Base-by-base conservation (phyloP, 2,888 invertebrate genomes). In the Alentia gelatinosa region DNA sequence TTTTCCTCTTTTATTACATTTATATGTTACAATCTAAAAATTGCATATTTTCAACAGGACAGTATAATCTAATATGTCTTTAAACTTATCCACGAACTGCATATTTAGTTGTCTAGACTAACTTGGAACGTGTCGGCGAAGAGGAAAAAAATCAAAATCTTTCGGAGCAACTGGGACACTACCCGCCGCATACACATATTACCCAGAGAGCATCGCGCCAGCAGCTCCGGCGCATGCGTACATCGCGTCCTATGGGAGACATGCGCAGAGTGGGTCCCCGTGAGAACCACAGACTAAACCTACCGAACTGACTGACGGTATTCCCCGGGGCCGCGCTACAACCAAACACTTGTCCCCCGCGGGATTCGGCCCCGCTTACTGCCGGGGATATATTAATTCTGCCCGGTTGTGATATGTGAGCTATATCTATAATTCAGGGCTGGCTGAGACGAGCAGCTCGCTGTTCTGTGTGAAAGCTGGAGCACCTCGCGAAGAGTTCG, bases 321-420 rank as follows among this genome's bases (percentile, higher is more conserved):
- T 35, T 47, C 47, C 86, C 7, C 33, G 42, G 50, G 79, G 30
- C 1, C 4, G 26, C 26, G 86, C 86, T 86, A 47, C 86, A 86
- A 86, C 86, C 86, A 86, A 86, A 86, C 86, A 86, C 86, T 86
- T 86, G 86, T 47, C 19, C 12, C 86, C 86, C 86, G 42, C 33
- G 86, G 86, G 86, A 86, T 30, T n/a, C 47, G 19, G 26, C 26
- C 86, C 47, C 42, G 50, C 47, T 86, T 86, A 86, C 86, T 30
- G 50, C n/a, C 50, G 3, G 3, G 15, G 86, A 86, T 86, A 30
- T 86, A 86, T 86, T 86, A 86, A 86, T 86, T 86, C 86, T 86
- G 33, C 50, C 26, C 15, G 26, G 35, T 50, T 30, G 26, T 86
- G 47, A 86, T 47, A 86, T 86, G 47, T n/a, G 47, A 50, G 86